Base-by-base conservation (phyloP, 2,888 invertebrate genomes). In the Sylvicola cinctus region DNA sequence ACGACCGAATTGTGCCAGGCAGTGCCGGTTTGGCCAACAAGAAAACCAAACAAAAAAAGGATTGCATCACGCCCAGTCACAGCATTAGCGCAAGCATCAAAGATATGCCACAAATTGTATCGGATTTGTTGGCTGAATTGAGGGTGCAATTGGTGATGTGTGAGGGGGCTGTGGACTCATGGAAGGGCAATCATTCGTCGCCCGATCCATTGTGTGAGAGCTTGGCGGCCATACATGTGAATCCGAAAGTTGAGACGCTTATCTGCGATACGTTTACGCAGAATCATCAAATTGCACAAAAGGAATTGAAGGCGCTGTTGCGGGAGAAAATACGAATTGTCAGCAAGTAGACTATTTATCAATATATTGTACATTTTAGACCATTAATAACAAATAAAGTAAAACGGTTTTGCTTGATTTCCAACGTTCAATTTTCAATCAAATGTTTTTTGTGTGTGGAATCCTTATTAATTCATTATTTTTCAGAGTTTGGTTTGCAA, bases 161-260 rank as follows among this genome's bases (percentile, higher is more conserved):
- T 20, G 20, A 20, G 20, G 20, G 5, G 20, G 20, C 20, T 8
- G 20, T 20, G 5, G 20, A 20, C 8, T 4, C 20, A 8, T 20
- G 20, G 20, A 20, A 20, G 57, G 51, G 50, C 40, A 39, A 45
- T 11, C 55, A 56, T 5, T 43, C 44, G 15, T 45, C 56, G 38
- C 49, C 54, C 2, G 47, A 49, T 12, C 49, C 51, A 29, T 43
- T 58, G 10, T 49, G 46, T 33, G 51, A 54, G 2, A 55, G 51
- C 29, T 55, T 58, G 54, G 49, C 54, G 13, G 55, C 55, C 37
- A 54, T 58, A 52, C 54, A 56, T 13, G 39, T 58, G 1, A 56
- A 54, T 40, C 53, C 57, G 3, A 50, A 54, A 36, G 47, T 51
- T 3, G 57, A 57, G 41, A 46, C 49, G 32, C 49, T 46, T n/a